Evolutionary conservation across 1,140 invertebrate species (phyloP).

Genomic region (Lordiphosa mommai): DNA sequence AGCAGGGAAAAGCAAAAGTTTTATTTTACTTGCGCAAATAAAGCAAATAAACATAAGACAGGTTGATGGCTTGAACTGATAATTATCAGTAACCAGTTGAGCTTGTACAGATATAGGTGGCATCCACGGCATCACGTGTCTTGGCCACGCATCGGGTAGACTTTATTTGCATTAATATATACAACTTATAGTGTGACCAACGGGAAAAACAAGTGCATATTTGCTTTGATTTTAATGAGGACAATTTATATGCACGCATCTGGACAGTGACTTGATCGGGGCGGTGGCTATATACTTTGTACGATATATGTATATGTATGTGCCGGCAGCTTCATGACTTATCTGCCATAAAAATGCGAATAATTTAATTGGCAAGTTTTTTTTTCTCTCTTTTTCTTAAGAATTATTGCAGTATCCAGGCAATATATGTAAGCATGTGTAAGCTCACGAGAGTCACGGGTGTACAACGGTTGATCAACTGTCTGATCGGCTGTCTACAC

Average conservation of each 20-base stretch:
- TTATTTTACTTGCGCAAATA: neutral
- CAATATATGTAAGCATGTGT: no score
- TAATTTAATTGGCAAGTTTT: slow-evolving; percentile 7
- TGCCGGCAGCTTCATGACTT: no score
- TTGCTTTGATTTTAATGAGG: slow-evolving; percentile 23
- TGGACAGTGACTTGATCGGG: slow-evolving; percentile 14
- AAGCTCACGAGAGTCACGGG: slow-evolving; percentile 9
- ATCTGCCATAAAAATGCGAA: slow-evolving; percentile 18
- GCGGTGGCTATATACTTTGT: neutral
- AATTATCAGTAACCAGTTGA: slow-evolving; percentile 28
- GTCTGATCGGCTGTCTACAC: slow-evolving; percentile 16
- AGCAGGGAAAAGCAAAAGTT: slow-evolving; percentile 18
- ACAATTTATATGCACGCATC: slow-evolving; percentile 41
- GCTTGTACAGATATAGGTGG: neutral
- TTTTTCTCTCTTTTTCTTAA: no score
- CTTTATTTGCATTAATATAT: slow-evolving; percentile 13
- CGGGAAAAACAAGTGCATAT: slow-evolving; percentile 20
- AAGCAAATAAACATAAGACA: slow-evolving; percentile 6
- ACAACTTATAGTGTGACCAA: slow-evolving; percentile 8
- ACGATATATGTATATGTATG: neutral
- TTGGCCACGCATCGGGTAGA: slow-evolving; percentile 20
- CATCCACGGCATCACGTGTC: slow-evolving; percentile 30
- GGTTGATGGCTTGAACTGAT: slow-evolving; percentile 18
- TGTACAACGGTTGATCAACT: no score
- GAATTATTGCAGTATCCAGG: no score